Evolutionary conservation across 53 echinoderm and acorn worm genomes (phyloP), one percentile per base, ranked within the genome.

Genomic region (Paracentrotus lividus): DNA sequence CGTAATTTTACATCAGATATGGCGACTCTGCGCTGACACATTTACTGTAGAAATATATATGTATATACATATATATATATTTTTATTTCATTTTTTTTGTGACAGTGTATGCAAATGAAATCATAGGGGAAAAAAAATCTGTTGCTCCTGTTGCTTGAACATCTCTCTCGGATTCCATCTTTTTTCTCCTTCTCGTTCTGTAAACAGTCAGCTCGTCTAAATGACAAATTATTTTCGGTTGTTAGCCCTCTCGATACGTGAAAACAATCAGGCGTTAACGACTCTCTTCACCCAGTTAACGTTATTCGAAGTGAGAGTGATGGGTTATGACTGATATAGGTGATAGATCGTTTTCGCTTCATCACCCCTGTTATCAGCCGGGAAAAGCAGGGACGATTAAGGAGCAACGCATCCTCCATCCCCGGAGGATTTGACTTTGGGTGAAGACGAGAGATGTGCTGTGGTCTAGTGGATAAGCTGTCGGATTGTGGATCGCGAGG

Each of bases 231-330:
- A 40, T 72, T 72, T 72, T 20, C 72, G 40, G 72, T 72, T 72
- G 72, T 72, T 72, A 72, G 40, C 72, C 40, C 40, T 40, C 72
- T 72, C 72, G 72, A 16, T 36, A 72, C 36, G 72, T 40, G 72
- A 72, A 72, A 72, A 72, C 72, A 72, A 72, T 72, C 72, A 72
- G 27, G 72, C 72, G 72, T 72, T 72, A 72, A 72, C 38, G 72
- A 40, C 36, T 72, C 36, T 14, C 40, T 14, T 36, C 72, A 72
- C 32, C 72, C 72, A 20, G 72, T 40, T 72, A 72, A 72, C 72
- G 72, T 72, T 38, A 72, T 72, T 36, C 40, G 9, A 40, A 40
- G 72, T 72, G 72, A 72, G 64, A 36, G 16, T n/a, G 72, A 72
- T 72, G 64, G 33, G 21, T n/a, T n/a, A n/a, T 40, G 72, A 72